Evolutionary conservation across 2,888 invertebrate genomes (phyloP).

Genomic region (Gnatocerus cornutus): DNA sequence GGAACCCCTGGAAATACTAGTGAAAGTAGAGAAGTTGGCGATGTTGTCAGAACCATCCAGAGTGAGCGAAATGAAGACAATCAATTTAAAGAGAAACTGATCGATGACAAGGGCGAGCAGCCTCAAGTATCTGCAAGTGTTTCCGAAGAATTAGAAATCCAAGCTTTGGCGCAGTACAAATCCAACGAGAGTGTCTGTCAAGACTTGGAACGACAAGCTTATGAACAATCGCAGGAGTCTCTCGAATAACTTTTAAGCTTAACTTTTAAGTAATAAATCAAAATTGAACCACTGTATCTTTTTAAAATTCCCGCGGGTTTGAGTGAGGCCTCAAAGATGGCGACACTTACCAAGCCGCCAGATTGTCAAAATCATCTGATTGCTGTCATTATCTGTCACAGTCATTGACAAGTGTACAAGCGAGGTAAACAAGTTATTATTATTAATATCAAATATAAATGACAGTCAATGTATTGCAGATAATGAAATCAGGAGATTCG

Average conservation of each 20-base stretch:
- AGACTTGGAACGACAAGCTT: conserved; percentile 79
- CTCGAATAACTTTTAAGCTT: conserved; percentile 41
- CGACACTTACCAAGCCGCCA: not conserved
- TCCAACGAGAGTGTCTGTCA: conserved; percentile 75
- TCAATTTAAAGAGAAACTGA: conserved; percentile 1
- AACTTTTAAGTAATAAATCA: conserved; percentile 38
- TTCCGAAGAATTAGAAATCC: conserved; percentile 75
- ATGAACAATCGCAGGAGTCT: conserved; percentile 76
- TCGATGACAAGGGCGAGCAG: conserved; percentile 54
- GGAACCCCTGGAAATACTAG: not conserved
- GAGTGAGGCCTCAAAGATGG: conserved; percentile 3
- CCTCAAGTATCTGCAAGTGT: conserved; percentile 56
- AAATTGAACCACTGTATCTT: conserved; percentile 12
- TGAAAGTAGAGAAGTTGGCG: not conserved
- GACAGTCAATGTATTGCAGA: conserved; percentile 9
- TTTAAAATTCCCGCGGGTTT: conserved; percentile 8
- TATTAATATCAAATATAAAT: not conserved
- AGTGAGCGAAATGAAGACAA: not conserved
- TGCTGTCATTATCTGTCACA: too few species aligned
- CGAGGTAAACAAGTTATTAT: conserved; percentile 34
- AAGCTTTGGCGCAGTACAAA: conserved; percentile 76
- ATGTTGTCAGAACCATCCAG: conserved; percentile 6
- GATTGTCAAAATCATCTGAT: conserved; percentile 45
- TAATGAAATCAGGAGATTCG: conserved; percentile 24
- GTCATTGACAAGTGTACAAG: conserved; percentile 16